A percentile compares a stretch with the other conserved stretches of the same genome.
These are phyloP conservation scores for Accipiter cooperii DNA, from an alignment of 2,113 vertebrate genomes.

Conservation along the genomic window DNA sequence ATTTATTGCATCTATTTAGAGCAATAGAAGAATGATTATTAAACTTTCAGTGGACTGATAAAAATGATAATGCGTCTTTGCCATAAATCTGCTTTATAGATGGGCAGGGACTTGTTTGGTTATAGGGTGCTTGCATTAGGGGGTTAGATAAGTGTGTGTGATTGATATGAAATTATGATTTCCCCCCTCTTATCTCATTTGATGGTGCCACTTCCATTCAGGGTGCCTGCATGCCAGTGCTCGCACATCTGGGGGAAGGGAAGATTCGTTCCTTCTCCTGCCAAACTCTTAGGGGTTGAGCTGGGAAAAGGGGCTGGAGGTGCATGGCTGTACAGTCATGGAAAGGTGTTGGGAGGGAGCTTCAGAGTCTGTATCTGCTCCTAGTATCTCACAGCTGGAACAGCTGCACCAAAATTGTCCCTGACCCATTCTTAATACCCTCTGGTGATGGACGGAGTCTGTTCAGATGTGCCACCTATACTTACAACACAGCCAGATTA, in stretches of 20 bases:
- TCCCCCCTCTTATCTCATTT: neutral
- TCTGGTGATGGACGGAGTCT: accelerated
- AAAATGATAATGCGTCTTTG: neutral
- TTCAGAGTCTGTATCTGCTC: accelerated
- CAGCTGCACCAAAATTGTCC: neutral
- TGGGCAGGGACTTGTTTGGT: neutral
- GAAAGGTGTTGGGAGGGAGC: neutral
- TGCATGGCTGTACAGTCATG: accelerated
- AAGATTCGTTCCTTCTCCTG: neutral
- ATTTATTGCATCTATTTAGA: constrained; percentile 14
- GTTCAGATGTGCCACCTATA: neutral
- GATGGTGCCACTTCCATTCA: neutral
- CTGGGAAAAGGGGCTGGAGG: neutral
- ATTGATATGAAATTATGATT: neutral
- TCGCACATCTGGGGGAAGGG: neutral
- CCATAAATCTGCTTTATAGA: neutral
- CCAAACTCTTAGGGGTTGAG: neutral
- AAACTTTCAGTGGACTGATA: neutral
- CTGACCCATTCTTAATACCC: neutral
- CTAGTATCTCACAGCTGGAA: neutral
- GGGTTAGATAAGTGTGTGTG: neutral
- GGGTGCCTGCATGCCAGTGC: neutral
- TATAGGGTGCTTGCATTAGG: neutral
- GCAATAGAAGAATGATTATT: neutral
- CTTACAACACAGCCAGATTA: neutral